These are phyloP conservation scores for Sapayoa aenigma DNA, from an alignment of 2,113 vertebrate genomes.

Conservation along the genomic window DNA sequence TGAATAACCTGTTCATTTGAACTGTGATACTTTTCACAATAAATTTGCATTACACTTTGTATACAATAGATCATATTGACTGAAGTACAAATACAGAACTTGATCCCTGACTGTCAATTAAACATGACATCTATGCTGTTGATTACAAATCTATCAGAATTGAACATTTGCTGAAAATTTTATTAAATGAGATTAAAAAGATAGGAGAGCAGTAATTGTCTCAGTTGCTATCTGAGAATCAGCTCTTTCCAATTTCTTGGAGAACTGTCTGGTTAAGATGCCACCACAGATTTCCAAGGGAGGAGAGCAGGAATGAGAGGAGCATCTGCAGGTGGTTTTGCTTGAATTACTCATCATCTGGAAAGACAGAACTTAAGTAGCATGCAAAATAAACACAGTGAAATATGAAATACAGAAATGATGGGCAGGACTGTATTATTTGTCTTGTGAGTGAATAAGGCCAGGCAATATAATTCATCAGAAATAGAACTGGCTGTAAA, in stretches of 20 bases:
- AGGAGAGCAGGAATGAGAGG: background rate
- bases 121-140: background rate
- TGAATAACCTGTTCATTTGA: background rate
- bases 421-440: background rate
- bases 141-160: background rate
- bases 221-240: background rate
- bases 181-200: background rate
- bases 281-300: background rate
- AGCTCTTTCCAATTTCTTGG: background rate
- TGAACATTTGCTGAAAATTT: background rate
- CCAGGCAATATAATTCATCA: background rate
- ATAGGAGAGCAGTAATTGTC: background rate
- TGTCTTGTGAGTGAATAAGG: background rate
- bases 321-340: background rate
- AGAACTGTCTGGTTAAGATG: background rate
- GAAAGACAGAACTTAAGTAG: background rate
- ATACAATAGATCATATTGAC: background rate
- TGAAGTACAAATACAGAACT: background rate
- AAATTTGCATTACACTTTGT: background rate
- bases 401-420: background rate
- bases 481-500: background rate
- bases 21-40: background rate
- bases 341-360: slow-evolving; percentile 13
- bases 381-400: background rate
- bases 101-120: background rate